Conservation (phyloP, 2,888 invertebrate genomes). For the Mythimna pallens region DNA sequence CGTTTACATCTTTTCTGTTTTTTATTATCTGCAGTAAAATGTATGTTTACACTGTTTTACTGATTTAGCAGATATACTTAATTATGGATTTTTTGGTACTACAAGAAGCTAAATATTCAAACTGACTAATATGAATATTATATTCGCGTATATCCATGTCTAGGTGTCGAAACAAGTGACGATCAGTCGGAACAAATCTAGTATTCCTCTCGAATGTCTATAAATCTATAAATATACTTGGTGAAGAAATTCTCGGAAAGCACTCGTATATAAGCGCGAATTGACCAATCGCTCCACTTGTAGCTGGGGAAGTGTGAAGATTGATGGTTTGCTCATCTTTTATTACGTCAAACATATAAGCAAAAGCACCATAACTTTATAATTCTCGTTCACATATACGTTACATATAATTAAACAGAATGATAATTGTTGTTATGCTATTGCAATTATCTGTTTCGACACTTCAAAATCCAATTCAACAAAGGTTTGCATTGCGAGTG, state of each 20-base stretch:
- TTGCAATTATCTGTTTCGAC: constrained; percentile 28
- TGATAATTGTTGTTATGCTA: constrained; percentile 39
- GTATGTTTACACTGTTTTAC: too few species aligned
- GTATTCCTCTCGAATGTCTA: constrained; percentile 24
- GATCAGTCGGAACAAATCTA: constrained; percentile 34
- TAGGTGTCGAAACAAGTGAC: constrained; percentile 27
- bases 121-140: constrained; percentile 24
- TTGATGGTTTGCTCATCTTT: constrained; percentile 61
- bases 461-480: constrained; percentile 19
- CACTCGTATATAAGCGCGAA: constrained; percentile 50
- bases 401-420: constrained; percentile 46
- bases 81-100: neutral
- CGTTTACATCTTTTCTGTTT: neutral
- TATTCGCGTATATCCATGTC: constrained; percentile 19
- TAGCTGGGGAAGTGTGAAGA: constrained; percentile 62
- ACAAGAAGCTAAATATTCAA: neutral
- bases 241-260: constrained; percentile 62
- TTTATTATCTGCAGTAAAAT: neutral
- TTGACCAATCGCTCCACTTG: constrained; percentile 66
- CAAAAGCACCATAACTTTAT: constrained; percentile 48
- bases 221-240: constrained; percentile 43
- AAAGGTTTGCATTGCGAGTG: constrained; percentile 16
- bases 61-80: neutral
- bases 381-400: constrained; percentile 45
- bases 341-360: constrained; percentile 55